Conservation (phyloP, 2,797 vertebrate genomes). For the Sebastes reedi region DNA sequence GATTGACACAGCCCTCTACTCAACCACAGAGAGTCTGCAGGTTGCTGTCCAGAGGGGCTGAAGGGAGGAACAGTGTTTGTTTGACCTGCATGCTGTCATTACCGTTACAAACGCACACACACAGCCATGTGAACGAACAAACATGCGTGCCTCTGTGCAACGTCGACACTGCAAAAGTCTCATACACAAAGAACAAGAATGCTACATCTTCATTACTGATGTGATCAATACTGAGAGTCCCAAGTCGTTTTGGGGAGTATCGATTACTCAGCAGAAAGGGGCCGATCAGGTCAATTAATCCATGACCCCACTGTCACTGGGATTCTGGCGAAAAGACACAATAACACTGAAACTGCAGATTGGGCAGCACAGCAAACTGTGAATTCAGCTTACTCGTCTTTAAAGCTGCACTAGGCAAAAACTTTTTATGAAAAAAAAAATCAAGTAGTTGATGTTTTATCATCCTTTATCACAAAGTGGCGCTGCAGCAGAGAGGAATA, state of each 20-base stretch:
- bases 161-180: not conserved
- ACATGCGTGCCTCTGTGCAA: constrained; percentile 8
- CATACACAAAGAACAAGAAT: constrained; percentile 31
- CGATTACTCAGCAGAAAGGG: constrained; percentile 61
- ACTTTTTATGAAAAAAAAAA: not conserved
- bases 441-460: not conserved
- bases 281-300: constrained; percentile 57
- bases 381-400: constrained; percentile 15
- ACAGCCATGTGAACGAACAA: not conserved
- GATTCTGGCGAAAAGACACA: constrained; percentile 48
- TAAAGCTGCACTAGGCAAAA: constrained; percentile 32
- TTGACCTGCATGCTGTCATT: constrained; percentile 36
- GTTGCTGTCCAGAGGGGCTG: constrained; percentile 18
- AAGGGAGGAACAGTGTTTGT: constrained; percentile 6
- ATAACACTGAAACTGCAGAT: constrained; percentile 43
- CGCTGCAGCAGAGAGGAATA: not conserved
- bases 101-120: constrained; percentile 36
- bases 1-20: not conserved
- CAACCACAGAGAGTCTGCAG: not conserved
- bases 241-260: constrained; percentile 26
- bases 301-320: constrained; percentile 34
- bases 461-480: constrained; percentile 2
- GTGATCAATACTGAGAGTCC: constrained; percentile 47
- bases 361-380: constrained; percentile 43
- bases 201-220: constrained; percentile 63